Evolutionary conservation across 2,113 vertebrate genomes (phyloP), one percentile per base, ranked within the genome.

Genomic region (Phainopepla nitens): DNA sequence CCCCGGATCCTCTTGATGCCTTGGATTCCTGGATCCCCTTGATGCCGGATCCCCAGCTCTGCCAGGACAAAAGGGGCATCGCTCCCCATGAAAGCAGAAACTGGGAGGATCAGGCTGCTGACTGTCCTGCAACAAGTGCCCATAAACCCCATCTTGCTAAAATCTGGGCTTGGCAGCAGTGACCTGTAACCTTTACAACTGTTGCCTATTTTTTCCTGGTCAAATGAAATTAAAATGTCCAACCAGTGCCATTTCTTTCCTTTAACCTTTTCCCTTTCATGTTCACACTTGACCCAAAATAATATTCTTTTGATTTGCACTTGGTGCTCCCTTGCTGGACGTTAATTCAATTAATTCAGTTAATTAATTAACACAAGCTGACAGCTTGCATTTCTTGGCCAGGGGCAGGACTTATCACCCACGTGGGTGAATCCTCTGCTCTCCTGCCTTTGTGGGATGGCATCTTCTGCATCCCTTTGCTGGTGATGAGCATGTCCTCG

Each of bases 11-110:
- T 50, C 35, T 11, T 5, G 10, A 22, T 81, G 42, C 10, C 82
- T 77, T 33, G 16, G 36, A n/a, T n/a, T n/a, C 2, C 21, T 1
- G 0, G 27, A 45, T 51, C 14, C 4, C 56, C 35, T 11, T 5
- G 10, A 22, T 81, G 42, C 10, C 82, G 14, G 39, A 88, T 71
- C 66, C 28, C 50, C 60, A 57, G 23, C 20, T 47, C 14, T 49
- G 20, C 42, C 33, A 73, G 57, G 82, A 28, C 1, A 11, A 82
- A 58, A 78, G 36, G 44, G 49, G 18, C 49, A 23, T 58, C 2
- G 3, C 19, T 85, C 11, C 16, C 45, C 1, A 1, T 10, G 39
- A 66, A 49, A 41, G 35, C n/a, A 41, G n/a, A 42, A 66, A 19
- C 49, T 11, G 0, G 27, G 7, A 33, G 51, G 20, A 45, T 56